Conservation (phyloP, 2,888 invertebrate genomes). For the Cantharis flavilabris region DNA sequence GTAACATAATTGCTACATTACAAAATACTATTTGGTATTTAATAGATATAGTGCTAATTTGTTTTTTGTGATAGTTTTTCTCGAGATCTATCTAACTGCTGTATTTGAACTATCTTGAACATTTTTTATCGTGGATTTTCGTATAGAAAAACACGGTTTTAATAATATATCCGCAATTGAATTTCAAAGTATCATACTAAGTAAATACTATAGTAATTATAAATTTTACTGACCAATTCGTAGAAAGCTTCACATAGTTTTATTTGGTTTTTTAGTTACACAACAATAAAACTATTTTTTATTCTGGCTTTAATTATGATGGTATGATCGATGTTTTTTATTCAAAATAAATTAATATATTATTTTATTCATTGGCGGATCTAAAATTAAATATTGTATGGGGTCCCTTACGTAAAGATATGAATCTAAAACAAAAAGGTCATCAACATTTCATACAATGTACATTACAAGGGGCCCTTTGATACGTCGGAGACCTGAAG, state of each 20-base stretch:
- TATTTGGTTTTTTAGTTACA: background rate
- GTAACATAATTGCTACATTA: background rate
- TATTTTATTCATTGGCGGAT: background rate
- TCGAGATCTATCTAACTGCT: background rate
- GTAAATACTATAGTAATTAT: background rate
- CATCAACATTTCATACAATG: no score
- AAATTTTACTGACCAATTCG: background rate
- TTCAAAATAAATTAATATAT: background rate
- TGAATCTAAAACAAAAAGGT: no score
- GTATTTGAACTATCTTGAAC: background rate
- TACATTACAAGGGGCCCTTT: no score
- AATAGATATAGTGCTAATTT: background rate
- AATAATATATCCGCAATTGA: background rate
- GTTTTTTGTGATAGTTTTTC: background rate
- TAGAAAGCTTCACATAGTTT: background rate
- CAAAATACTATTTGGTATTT: background rate
- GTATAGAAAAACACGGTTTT: background rate
- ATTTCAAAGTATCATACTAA: background rate
- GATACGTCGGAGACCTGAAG: no score
- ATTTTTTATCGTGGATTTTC: background rate
- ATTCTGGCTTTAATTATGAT: background rate
- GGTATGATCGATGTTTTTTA: background rate
- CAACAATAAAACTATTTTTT: background rate
- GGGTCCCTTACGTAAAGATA: no score
- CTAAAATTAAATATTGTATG: no score